Base-by-base conservation (phyloP, 2,113 vertebrate species). In the Haplotaxodon microlepis region DNA sequence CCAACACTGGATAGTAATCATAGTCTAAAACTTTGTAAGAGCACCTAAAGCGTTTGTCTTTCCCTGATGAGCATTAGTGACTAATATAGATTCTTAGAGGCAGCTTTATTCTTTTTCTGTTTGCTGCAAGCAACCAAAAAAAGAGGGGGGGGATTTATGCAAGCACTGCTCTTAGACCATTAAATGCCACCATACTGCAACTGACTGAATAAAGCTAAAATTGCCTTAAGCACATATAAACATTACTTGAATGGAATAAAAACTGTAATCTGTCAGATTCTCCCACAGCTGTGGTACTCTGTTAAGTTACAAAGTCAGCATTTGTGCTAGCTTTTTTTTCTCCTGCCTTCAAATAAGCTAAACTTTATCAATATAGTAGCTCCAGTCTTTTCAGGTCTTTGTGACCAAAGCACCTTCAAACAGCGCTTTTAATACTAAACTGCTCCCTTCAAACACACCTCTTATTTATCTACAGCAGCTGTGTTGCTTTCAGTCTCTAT, bases 401-500 rank as follows among this genome's bases (percentile, higher is more conserved):
- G 14, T 47, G 40, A 76, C 24, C 69, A 76, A 19, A 47, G 24
- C 69, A 76, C 9, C 24, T 73, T 73, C 4, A 73, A 27, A 17
- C 21, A 73, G 21, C 5, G 0, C 69, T 29, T 69, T 76, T 47
- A 47, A 29, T 11, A 76, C 40, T 69, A 40, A 21, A 69, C 12
- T 14, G 36, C 6, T 42, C 36, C 36, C 9, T 17, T 76, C 24
- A 47, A 45, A 76, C 69, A 73, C 21, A 47, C 40, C 14, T 47
- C 40, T 76, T 71, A 4, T 24, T 42, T 40, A 7, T 76, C 40
- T 76, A 24, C 14, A 11, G 5, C 8, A 10, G 69, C 69, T 76
- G 3, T 76, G 69, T 47, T 76, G 69, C 40, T 17, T 76, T 76
- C 69, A 29, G 69, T 27, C 21, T 73, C 38, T 73, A 10, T 73